Percentiles rank a stretch among this genome's conserved stretches.
Evolutionary conservation across 2,113 vertebrate species (phyloP).

Genomic region (Hippopotamus amphibius): DNA sequence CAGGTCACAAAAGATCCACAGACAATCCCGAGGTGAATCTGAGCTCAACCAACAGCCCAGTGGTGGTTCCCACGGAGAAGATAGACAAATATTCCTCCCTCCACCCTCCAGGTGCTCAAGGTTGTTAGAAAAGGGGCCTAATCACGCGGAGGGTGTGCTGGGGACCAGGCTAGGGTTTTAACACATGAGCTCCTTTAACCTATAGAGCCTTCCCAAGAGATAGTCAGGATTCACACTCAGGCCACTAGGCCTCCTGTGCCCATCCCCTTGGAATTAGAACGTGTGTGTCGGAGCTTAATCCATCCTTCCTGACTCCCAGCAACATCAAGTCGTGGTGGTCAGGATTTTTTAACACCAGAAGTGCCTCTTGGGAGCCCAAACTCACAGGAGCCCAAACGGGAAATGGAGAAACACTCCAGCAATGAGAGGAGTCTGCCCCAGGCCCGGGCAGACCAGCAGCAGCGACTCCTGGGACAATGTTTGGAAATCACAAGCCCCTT

Average conservation of each 20-base stretch:
- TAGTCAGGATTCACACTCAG: background rate
- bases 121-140: background rate
- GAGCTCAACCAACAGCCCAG: background rate
- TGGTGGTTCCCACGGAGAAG: background rate
- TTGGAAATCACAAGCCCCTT: background rate
- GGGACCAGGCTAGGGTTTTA: background rate
- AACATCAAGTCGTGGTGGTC: background rate
- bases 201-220: background rate
- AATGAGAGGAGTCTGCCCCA: background rate
- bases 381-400: conserved; percentile 22
- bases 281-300: background rate
- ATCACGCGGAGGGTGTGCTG: background rate
- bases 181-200: background rate
- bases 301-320: background rate
- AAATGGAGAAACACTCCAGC: background rate
- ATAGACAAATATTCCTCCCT: background rate
- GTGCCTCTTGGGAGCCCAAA: background rate
- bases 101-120: background rate
- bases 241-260: background rate
- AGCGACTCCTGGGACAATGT: background rate
- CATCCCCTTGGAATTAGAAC: background rate
- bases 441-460: background rate
- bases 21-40: background rate
- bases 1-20: background rate
- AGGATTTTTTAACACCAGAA: background rate